Conservation (phyloP, 2,113 vertebrate genomes). For the Misgurnus mizolepis region DNA sequence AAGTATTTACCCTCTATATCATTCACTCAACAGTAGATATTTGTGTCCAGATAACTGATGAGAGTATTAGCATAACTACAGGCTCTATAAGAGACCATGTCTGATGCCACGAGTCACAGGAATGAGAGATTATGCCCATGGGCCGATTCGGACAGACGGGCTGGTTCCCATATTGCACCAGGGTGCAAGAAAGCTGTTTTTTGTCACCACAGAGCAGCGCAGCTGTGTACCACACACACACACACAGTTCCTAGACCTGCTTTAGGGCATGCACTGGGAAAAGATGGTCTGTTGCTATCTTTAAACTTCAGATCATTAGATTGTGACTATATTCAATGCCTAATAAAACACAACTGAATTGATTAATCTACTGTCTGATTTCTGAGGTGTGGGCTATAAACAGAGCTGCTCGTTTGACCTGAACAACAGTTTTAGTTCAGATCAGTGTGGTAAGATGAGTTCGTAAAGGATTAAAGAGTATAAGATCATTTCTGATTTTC, state of each 20-base stretch:
- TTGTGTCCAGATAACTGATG: slow-evolving; percentile 48
- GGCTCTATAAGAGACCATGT: slow-evolving; percentile 49
- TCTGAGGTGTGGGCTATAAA: neutral
- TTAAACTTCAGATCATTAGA: slow-evolving; percentile 14
- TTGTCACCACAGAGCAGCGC: slow-evolving; percentile 72
- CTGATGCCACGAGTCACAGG: slow-evolving; percentile 54
- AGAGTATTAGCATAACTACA: slow-evolving; percentile 57
- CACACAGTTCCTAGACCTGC: slow-evolving; percentile 34
- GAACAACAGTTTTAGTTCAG: neutral
- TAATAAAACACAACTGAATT: slow-evolving; percentile 61
- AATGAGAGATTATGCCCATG: slow-evolving; percentile 57
- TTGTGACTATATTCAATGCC: slow-evolving; percentile 31
- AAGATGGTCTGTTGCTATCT: slow-evolving; percentile 8
- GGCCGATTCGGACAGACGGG: slow-evolving; percentile 71
- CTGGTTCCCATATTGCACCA: slow-evolving; percentile 78
- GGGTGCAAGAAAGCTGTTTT: slow-evolving; percentile 79
- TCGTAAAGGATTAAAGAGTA: slow-evolving; percentile 67
- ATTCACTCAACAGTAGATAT: slow-evolving; percentile 25
- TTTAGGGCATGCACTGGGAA: slow-evolving; percentile 15
- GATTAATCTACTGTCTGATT: slow-evolving; percentile 37
- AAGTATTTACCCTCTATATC: neutral
- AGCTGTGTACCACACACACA: slow-evolving; percentile 66
- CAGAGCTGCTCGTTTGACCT: neutral
- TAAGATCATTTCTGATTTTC: slow-evolving; percentile 56
- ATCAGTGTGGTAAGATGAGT: slow-evolving; percentile 54